phyloP scores from a whole-genome alignment of 2,113 vertebrate genomes.

The Eleginops maclovinus region DNA sequence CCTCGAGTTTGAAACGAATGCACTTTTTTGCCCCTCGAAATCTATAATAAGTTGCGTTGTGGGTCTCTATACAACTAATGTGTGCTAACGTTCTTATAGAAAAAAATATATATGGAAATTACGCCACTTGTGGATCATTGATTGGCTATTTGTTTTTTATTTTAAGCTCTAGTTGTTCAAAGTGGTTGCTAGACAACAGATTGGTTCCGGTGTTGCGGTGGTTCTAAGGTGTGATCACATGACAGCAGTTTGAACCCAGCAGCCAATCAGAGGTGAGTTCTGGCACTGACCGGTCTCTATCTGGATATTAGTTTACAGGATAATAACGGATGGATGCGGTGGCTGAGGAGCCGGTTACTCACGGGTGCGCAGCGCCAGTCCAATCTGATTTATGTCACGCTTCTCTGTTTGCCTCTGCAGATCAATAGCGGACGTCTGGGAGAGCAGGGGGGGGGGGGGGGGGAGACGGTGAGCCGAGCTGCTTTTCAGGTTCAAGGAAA shows the following conservation, averaged over 20 bases:
- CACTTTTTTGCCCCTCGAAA: no score
- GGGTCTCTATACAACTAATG: no score
- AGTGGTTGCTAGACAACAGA: slow-evolving; percentile 25
- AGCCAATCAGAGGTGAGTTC: slow-evolving; percentile 76
- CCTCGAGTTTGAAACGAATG: background rate
- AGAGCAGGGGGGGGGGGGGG: slow-evolving; percentile 18
- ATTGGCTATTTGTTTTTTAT: background rate
- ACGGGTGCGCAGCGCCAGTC: slow-evolving; percentile 88
- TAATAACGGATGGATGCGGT: slow-evolving; percentile 80
- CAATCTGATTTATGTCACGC: slow-evolving; percentile 84
- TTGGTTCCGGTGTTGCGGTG: background rate
- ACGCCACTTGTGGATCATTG: background rate
- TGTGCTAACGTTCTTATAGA: background rate
- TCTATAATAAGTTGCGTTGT: background rate
- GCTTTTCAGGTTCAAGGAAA: slow-evolving; percentile 54
- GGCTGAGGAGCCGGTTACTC: slow-evolving; percentile 86
- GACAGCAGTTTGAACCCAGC: background rate
- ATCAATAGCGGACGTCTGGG: slow-evolving; percentile 86
- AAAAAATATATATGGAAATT: background rate
- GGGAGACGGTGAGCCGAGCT: slow-evolving; percentile 20
- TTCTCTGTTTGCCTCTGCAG: slow-evolving; percentile 71
- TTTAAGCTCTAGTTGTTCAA: no score
- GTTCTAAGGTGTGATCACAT: slow-evolving; percentile 37
- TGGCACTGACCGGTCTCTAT: slow-evolving; percentile 66
- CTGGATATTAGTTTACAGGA: slow-evolving; percentile 84